These are phyloP conservation scores for Alsophila aescularia DNA, from an alignment of 2,888 invertebrate species.

Conservation along the genomic window DNA sequence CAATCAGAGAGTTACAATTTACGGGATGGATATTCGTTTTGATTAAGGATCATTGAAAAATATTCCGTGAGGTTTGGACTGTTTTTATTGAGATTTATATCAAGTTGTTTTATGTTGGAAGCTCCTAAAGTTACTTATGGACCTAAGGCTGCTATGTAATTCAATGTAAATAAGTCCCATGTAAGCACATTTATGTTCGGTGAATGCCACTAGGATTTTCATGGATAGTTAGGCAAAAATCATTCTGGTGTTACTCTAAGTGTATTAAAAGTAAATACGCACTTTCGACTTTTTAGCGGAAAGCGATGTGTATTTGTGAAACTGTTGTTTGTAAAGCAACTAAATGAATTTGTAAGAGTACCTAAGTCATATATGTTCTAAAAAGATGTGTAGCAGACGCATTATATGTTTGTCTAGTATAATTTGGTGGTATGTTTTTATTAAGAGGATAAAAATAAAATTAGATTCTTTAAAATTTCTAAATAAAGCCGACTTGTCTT, in stretches of 20 bases:
- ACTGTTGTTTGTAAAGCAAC: slow-evolving; percentile 7
- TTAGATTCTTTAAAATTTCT: no score
- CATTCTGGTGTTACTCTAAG: slow-evolving; percentile 8
- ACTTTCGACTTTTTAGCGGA: slow-evolving; percentile 15
- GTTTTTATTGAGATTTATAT: not conserved
- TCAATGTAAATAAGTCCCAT: slow-evolving; percentile 44
- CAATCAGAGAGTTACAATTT: no score
- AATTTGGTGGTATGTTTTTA: no score
- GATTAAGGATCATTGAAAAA: no score
- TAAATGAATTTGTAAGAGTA: slow-evolving; percentile 4
- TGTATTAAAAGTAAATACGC: slow-evolving; percentile 7
- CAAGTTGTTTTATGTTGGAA: slow-evolving; percentile 42
- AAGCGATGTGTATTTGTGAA: slow-evolving; percentile 17
- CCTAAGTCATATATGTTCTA: slow-evolving; percentile 3
- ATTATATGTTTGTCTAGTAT: slow-evolving; percentile 2
- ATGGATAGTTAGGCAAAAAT: slow-evolving; percentile 25
- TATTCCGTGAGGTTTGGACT: no score
- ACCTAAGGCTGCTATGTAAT: slow-evolving; percentile 40
- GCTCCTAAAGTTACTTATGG: slow-evolving; percentile 46
- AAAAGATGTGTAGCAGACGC: slow-evolving; percentile 11
- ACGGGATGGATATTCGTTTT: no score
- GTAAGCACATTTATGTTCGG: slow-evolving; percentile 50
- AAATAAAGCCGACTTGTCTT: no score
- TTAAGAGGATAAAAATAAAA: no score
- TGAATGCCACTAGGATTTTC: slow-evolving; percentile 41